Evolutionary conservation across 2,888 invertebrate genomes (phyloP), one percentile per base, ranked within the genome.

Genomic region (Caenorhabditis sinica): DNA sequence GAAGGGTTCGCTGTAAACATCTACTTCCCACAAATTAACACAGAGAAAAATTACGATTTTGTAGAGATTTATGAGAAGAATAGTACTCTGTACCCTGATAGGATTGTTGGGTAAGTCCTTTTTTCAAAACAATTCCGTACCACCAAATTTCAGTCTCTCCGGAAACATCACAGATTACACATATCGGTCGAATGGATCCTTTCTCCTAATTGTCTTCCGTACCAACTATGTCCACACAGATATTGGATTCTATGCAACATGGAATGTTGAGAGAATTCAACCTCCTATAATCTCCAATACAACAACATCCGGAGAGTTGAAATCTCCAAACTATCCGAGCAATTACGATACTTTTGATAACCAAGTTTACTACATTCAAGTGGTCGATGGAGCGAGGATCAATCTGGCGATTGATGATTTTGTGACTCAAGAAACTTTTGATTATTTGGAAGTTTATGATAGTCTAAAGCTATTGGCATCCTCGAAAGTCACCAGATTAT

Each of bases 301-400:
- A 30, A 76, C 80, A 20, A 95, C 97, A 0, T 94, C 95, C 77
- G 89, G 97, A 1, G 95, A 95, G 88, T 95, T 97, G 86, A 95
- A 95, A 84, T 96, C 96, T 91, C 97, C 97, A 0, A 97, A 97
- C 93, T 97, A 96, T 93, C 97, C 97, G 0, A 95, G 96, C 88
- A 61, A 84, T 76, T 97, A 97, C 93, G 96, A 63, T 15, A 63
- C 76, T 5, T 76, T 58, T 45, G 71, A 68, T 15, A 68, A 71
- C 4, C 82, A 82, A 63, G 8, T 65, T 1, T 82, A 82, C 25
- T 71, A 60, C 45, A 76, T 82, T 73, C 28, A 58, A 60, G 73
- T 66, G 2, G 20, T 20, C n/a, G 28, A 25, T 11, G 80, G 71
- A 11, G 43, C 49, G 13, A 40, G 33, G 13, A 69, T 82, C 74